These are phyloP conservation scores for Penelope pileata DNA, from an alignment of 2,113 vertebrate species.

Conservation along the genomic window DNA sequence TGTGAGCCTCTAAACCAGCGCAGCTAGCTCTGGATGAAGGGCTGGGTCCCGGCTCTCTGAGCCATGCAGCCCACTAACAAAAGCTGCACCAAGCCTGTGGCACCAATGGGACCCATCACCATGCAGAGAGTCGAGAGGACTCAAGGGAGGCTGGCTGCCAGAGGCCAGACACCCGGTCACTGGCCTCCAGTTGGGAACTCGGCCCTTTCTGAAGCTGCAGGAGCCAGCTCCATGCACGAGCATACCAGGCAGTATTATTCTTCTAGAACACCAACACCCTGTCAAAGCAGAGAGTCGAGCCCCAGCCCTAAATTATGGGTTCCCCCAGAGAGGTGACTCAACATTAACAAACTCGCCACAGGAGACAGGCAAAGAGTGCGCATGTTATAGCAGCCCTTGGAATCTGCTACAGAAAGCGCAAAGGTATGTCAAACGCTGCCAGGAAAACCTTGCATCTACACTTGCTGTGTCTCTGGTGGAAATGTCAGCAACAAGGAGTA, in stretches of 20 bases:
- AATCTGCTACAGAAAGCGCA: neutral
- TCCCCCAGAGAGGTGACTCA: neutral
- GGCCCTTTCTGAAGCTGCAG: neutral
- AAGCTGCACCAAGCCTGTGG: neutral
- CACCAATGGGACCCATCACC: neutral
- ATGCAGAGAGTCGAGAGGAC: fast-evolving
- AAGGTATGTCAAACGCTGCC: neutral
- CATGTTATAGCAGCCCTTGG: neutral
- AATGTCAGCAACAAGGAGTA: neutral
- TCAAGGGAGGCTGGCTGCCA: neutral
- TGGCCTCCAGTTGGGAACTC: neutral
- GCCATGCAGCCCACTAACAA: neutral
- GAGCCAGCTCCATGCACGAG: neutral
- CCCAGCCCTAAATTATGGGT: neutral
- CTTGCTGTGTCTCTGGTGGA: fast-evolving
- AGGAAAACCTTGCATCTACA: neutral
- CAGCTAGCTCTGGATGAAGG: fast-evolving
- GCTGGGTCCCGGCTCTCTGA: neutral
- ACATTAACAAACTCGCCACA: neutral
- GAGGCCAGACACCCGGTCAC: neutral
- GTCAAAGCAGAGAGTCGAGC: neutral
- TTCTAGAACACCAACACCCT: neutral
- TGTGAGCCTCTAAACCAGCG: neutral
- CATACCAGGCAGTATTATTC: neutral
- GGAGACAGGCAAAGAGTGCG: neutral